These are phyloP conservation scores for Psococerastis gibbosa DNA, from an alignment of 2,888 invertebrate genomes.

Conservation along the genomic window DNA sequence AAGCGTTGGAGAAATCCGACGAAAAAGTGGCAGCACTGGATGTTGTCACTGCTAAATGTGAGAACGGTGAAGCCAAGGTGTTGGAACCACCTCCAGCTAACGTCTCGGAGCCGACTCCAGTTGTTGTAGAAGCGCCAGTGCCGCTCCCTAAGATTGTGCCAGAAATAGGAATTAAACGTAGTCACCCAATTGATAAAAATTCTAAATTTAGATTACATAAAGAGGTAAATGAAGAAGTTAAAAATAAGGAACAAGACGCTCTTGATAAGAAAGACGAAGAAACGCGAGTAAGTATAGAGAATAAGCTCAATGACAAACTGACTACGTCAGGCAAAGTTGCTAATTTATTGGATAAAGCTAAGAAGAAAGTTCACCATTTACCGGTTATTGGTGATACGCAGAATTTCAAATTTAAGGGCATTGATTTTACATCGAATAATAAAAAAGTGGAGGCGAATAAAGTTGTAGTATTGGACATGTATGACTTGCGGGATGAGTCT, in stretches of 20 bases:
- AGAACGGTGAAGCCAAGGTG: slow-evolving; percentile 6
- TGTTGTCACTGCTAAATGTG: slow-evolving; percentile 18
- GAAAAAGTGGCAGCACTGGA: slow-evolving; percentile 19
- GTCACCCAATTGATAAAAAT: slow-evolving; percentile 8
- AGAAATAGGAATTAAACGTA: background rate
- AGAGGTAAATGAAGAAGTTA: slow-evolving; percentile 9
- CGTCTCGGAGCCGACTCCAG: slow-evolving; percentile 2
- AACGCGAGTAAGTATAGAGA: background rate
- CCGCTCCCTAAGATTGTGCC: slow-evolving; percentile 3
- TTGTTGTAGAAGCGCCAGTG: background rate
- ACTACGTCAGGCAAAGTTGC: slow-evolving; percentile 2
- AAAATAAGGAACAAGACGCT: slow-evolving; percentile 14
- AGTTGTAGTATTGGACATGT: slow-evolving; percentile 1
- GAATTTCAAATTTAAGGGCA: slow-evolving; percentile 3
- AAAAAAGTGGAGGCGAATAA: background rate
- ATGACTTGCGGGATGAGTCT: background rate
- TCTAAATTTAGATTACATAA: slow-evolving; percentile 8
- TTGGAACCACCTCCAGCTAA: background rate
- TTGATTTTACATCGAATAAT: background rate
- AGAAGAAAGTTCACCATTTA: slow-evolving; percentile 3
- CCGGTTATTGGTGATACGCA: background rate
- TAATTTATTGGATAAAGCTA: slow-evolving; percentile 7
- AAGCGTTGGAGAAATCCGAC: slow-evolving; percentile 24
- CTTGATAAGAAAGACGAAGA: slow-evolving; percentile 15
- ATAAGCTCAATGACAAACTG: slow-evolving; percentile 3